Base-by-base conservation (phyloP, 2,113 vertebrate species). In the Rattus rattus region DNA sequence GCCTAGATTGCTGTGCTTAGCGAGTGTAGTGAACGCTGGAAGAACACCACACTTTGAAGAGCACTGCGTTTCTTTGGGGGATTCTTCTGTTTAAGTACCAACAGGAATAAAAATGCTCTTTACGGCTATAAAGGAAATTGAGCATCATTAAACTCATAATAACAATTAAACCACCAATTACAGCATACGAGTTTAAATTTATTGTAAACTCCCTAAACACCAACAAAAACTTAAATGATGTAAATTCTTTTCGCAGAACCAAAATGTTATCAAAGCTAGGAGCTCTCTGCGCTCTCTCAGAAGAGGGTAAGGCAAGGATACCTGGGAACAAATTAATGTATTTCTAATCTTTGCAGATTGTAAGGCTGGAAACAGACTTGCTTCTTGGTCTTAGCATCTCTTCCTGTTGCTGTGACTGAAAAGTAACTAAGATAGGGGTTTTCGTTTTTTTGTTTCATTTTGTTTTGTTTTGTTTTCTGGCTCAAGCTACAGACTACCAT, bases 171-270 rank as follows among this genome's bases (percentile, higher is more conserved):
- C 84, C 56, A 77, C 54, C 65, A 85, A 94, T 92, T 84, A 85
- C 6, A 85, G 26, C 47, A 81, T 73, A 94, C n/a, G 87, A 96
- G 20, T 83, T 91, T 91, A 91, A 77, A 96, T 91, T 93, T 91
- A 91, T 88, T 93, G 83, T 72, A 79, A 91, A 77, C 33, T 70
- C 67, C 20, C 83, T 59, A 56, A 72, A 79, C 47, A 65, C 26
- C 61, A 93, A 90, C 94, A 90, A 70, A 88, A 95, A 49, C 77
- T 76, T 49, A 84, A 84, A 83, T 16, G 1, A 54, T 90, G 19
- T 63, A 80, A 91, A 88, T 73, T 91, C 10, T 43, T n/a, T 88
- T 84, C 77, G 76, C 67, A 88, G 83, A 90, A 70, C 76, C 83
- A 83, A 90, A 95, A 73, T 93, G 84, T 92, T 89, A 84, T 65